These are phyloP conservation scores for Spheniscus humboldti DNA, from an alignment of 2,797 vertebrate species.

Conservation along the genomic window DNA sequence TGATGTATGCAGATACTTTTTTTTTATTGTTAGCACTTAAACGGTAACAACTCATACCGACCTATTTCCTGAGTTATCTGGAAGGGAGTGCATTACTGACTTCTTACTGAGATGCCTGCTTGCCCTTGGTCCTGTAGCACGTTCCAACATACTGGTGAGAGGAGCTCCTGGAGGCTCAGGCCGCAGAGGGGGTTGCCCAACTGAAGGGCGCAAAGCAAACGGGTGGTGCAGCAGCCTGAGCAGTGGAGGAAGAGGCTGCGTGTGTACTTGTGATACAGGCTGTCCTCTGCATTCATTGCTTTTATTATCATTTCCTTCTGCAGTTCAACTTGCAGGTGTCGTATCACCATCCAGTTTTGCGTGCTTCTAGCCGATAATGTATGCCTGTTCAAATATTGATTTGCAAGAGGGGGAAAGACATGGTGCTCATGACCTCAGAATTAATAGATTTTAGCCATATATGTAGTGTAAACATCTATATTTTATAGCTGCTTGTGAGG, in stretches of 20 bases:
- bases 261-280: not conserved
- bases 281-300: not conserved
- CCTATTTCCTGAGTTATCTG: not conserved
- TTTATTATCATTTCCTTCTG: not conserved
- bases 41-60: not conserved
- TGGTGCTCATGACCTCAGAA: not conserved
- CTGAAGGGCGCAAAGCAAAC: rapidly evolving
- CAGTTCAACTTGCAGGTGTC: not conserved
- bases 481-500: not conserved
- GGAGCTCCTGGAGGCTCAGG: not conserved
- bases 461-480: not conserved
- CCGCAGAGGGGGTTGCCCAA: rapidly evolving
- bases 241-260: too few relatives aligned
- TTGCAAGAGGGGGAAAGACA: not conserved
- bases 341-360: not conserved
- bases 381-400: not conserved
- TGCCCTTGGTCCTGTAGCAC: not conserved
- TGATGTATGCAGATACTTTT: not conserved
- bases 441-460: not conserved
- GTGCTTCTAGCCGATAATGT: not conserved
- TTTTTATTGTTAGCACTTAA: not conserved
- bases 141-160: not conserved
- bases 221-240: not conserved
- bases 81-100: not conserved
- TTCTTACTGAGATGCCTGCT: not conserved